These are phyloP conservation scores for Micronycteris hirsuta DNA, from an alignment of 2,113 vertebrate species.

Conservation along the genomic window DNA sequence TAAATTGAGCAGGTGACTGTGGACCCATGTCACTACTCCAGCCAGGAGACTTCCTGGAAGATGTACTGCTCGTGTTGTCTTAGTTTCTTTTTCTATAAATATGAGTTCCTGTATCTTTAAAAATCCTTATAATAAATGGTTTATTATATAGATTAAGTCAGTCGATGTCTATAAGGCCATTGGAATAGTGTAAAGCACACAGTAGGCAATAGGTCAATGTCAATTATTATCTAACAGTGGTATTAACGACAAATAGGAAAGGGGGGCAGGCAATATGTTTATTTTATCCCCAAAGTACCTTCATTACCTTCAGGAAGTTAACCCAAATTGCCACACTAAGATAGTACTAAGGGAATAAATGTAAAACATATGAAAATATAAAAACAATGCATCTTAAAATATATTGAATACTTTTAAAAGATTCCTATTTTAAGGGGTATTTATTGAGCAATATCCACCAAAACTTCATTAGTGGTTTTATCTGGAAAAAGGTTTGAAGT, in stretches of 20 bases:
- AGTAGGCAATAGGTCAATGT: not conserved
- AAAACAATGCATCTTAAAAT: not conserved
- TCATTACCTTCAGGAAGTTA: not conserved
- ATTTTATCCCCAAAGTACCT: not conserved
- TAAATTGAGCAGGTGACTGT: accelerated
- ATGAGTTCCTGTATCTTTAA: not conserved
- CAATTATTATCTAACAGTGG: not conserved
- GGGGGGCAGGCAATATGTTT: not conserved
- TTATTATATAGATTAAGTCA: not conserved
- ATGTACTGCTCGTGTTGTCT: not conserved
- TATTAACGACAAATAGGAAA: not conserved
- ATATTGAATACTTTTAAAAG: not conserved
- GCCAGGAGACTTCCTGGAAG: not conserved
- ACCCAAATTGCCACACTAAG: not conserved
- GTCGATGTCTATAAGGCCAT: not conserved
- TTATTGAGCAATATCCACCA: not conserved
- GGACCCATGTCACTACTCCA: not conserved
- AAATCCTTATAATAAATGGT: not conserved
- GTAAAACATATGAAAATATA: not conserved
- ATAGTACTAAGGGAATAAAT: not conserved
- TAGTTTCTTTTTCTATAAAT: not conserved
- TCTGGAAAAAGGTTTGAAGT: not conserved
- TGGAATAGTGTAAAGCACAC: not conserved
- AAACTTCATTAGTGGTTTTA: not conserved
- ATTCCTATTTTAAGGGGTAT: not conserved